A percentile compares a stretch with the other conserved stretches of the same genome.
These are phyloP conservation scores for Enchytraeus crypticus DNA, from an alignment of 2,888 invertebrate species.

Conservation along the genomic window DNA sequence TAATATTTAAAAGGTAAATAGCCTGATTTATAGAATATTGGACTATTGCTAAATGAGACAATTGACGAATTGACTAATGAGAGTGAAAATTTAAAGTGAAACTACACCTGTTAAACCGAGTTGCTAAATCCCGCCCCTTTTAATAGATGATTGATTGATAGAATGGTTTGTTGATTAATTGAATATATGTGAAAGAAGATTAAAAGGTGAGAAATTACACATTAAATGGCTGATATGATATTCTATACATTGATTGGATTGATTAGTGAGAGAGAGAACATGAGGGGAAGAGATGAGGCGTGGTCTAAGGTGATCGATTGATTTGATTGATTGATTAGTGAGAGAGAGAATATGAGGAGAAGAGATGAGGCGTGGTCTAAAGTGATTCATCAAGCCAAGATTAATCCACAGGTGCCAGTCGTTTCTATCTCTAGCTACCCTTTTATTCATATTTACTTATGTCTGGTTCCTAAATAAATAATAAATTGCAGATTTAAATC, in stretches of 20 bases:
- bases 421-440: neutral
- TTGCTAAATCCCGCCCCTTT: too few relatives aligned
- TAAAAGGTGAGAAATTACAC: neutral
- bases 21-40: too few relatives aligned
- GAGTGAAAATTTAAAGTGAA: too few relatives aligned
- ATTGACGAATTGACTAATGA: too few relatives aligned
- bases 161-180: neutral
- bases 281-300: conserved; percentile 73
- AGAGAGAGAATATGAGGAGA: conserved; percentile 72
- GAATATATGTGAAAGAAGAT: neutral
- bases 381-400: conserved; percentile 71
- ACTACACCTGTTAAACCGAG: too few relatives aligned
- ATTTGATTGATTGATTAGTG: conserved; percentile 44
- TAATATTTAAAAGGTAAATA: too few relatives aligned
- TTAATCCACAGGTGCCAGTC: conserved; percentile 55
- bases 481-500: neutral
- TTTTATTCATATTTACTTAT: neutral
- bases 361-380: conserved; percentile 81
- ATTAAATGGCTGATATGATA: neutral
- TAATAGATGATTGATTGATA: too few relatives aligned
- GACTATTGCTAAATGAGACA: too few relatives aligned
- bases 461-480: neutral
- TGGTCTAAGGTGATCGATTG: conserved; percentile 60
- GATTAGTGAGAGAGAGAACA: conserved; percentile 65
- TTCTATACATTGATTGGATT: neutral